Evolutionary conservation across 2,888 invertebrate genomes (phyloP), one percentile per base, ranked within the genome.

Genomic region (Drosophila helvetica): DNA sequence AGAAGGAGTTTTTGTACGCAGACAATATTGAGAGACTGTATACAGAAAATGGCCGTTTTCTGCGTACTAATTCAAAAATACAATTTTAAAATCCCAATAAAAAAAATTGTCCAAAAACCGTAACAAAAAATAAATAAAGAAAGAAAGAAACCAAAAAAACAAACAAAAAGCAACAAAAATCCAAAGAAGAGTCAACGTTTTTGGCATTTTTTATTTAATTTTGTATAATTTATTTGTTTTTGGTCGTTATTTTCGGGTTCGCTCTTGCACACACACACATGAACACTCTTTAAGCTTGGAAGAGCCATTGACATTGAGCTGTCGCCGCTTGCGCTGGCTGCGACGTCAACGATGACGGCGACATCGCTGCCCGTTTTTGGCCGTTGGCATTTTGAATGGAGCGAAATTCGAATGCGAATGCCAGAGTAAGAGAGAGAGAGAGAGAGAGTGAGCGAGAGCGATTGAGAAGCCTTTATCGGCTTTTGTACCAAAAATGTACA

Each of bases 261-360:
- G 42, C 59, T 27, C 30, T 43, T 48, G 48, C 66, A 63, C 50
- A 70, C 18, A 27, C 45, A 46, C 47, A 10, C 25, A 61, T 48
- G 51, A 27, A 25, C 45, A 46, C 46, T 10, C 30, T 61, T 46
- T 18, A 42, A 50, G 62, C 18, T 55, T 30, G 8, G 18, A 38
- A 10, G 75, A 77, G 81, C 85, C 88, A 82, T 87, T 82, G 82
- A 82, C 82, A 82, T 82, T 82, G 82, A 82, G 82, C 88, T 84
- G 81, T 75, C 80, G 58, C 70, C 59, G 79, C 61, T 52, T 47
- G 17, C 77, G 52, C 58, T 64, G 66, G 63, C 10, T 71, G 17
- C 33, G 59, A 12, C 58, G 60, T 47, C 45, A 57, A 53, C n/a
- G 59, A n/a, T 18, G 38, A 19, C 45, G 46, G 12, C 56, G 56